Percentiles rank a stretch among this genome's conserved stretches.
Evolutionary conservation across 2,888 invertebrate species (phyloP).

Genomic region (Drosophila mimica): DNA sequence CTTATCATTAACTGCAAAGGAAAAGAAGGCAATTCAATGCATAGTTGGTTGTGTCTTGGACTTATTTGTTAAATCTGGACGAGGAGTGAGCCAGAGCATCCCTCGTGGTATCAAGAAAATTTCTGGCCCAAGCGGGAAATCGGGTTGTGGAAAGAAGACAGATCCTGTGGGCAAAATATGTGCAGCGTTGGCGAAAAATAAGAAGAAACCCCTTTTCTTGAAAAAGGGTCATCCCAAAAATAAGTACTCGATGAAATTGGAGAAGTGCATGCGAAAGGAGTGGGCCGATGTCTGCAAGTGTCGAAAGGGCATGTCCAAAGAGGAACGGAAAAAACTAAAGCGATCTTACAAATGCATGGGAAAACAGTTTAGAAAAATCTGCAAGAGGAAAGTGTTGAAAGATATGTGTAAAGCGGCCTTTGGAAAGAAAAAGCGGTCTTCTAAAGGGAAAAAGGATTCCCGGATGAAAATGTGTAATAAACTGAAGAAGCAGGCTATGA

Average conservation of each 20-base stretch:
- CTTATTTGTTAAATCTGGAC: too few relatives aligned
- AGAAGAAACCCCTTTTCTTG: not conserved
- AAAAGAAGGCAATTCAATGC: too few relatives aligned
- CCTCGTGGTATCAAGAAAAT: too few relatives aligned
- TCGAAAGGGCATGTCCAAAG: slow-evolving; percentile 3
- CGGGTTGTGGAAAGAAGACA: not conserved
- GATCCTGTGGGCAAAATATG: slow-evolving; percentile 4
- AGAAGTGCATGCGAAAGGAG: slow-evolving; percentile 33
- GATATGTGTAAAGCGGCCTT: slow-evolving; percentile 19
- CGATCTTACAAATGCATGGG: slow-evolving; percentile 19
- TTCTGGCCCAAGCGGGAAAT: not conserved
- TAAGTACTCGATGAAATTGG: slow-evolving; percentile 18
- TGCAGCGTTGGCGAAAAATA: not conserved
- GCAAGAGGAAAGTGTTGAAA: slow-evolving; percentile 15
- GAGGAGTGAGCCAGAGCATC: too few relatives aligned
- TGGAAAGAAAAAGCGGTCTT: not conserved
- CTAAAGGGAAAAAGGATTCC: not conserved
- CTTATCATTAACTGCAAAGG: too few relatives aligned
- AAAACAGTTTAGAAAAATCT: slow-evolving; percentile 7
- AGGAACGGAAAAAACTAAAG: slow-evolving; percentile 9
- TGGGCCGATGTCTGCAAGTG: slow-evolving; percentile 26
- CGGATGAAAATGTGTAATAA: not conserved
- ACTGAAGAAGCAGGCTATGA: not conserved
- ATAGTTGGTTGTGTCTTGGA: too few relatives aligned
- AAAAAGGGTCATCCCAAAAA: not conserved